A percentile compares a stretch with the other conserved stretches of the same genome.
Evolutionary conservation across 2,113 vertebrate genomes (phyloP).

Genomic region (Colaptes auratus): DNA sequence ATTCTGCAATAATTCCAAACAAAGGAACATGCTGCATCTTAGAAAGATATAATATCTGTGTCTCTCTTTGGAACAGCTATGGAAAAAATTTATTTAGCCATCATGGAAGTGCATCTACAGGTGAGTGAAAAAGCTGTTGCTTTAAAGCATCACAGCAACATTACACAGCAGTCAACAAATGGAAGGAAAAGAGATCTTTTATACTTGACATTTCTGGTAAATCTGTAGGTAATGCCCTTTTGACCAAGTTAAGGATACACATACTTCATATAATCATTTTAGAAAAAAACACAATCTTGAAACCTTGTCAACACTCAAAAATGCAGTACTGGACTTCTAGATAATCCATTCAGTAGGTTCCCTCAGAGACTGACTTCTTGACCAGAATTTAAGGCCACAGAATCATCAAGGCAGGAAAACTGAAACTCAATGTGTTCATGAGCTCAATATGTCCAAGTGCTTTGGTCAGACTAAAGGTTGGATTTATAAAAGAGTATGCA

Average conservation of each 20-base stretch:
- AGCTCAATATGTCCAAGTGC: not conserved
- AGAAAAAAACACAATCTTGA: not conserved
- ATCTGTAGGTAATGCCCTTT: not conserved
- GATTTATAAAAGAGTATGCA: not conserved
- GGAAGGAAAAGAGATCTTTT: not conserved
- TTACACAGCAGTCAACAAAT: not conserved
- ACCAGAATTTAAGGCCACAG: not conserved
- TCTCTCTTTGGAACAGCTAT: not conserved
- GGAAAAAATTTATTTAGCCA: not conserved
- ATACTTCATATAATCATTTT: not conserved
- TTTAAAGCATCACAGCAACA: not conserved
- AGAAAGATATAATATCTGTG: not conserved
- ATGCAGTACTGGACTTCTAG: not conserved
- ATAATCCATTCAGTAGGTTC: not conserved
- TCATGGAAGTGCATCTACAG: not conserved
- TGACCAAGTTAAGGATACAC: not conserved
- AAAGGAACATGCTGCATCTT: not conserved
- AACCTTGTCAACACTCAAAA: not conserved
- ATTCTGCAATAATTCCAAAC: not conserved
- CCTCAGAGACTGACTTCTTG: not conserved
- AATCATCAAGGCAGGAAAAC: not conserved
- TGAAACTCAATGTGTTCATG: not conserved
- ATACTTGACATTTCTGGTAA: not conserved
- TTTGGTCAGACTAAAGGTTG: not conserved
- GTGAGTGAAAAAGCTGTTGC: not conserved